phyloP scores from a whole-genome alignment of 2,113 vertebrate species.

The Silurus asotus region DNA sequence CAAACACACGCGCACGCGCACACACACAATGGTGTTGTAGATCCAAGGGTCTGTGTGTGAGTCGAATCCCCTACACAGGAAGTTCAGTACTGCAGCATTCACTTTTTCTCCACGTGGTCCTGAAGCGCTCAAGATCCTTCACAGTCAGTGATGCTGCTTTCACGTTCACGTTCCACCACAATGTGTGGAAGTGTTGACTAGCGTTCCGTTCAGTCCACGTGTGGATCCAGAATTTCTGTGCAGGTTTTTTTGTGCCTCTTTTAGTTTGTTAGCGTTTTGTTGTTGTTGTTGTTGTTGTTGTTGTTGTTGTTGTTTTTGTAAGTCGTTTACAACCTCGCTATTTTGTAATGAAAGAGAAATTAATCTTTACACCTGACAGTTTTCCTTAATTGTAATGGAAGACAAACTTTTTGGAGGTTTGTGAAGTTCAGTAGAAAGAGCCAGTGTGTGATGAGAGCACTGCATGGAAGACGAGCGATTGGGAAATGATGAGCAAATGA shows the following conservation, averaged over 20 bases:
- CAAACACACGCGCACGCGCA: background rate
- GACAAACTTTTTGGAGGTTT: slow-evolving; percentile 42
- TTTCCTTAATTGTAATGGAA: slow-evolving; percentile 27
- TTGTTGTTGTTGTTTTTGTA: too few species aligned
- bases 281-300: background rate
- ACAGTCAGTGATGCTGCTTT: background rate
- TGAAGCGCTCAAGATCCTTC: background rate
- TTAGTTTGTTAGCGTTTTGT: background rate
- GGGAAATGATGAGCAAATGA: background rate
- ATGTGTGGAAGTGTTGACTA: background rate
- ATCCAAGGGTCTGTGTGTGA: background rate
- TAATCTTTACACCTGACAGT: background rate
- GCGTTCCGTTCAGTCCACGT: background rate
- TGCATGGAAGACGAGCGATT: slow-evolving; percentile 47
- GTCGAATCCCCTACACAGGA: background rate
- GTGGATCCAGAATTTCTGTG: too few species aligned
- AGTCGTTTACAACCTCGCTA: background rate
- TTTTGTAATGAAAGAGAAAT: background rate
- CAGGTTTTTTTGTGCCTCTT: background rate
- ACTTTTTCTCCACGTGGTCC: background rate
- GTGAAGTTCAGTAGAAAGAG: slow-evolving; percentile 10
- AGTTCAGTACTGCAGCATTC: background rate
- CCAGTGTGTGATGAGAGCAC: slow-evolving; percentile 24
- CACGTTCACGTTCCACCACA: background rate
- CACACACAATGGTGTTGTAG: background rate